Conservation (phyloP, 1,140 invertebrate species). For the Magallana angulata region DNA sequence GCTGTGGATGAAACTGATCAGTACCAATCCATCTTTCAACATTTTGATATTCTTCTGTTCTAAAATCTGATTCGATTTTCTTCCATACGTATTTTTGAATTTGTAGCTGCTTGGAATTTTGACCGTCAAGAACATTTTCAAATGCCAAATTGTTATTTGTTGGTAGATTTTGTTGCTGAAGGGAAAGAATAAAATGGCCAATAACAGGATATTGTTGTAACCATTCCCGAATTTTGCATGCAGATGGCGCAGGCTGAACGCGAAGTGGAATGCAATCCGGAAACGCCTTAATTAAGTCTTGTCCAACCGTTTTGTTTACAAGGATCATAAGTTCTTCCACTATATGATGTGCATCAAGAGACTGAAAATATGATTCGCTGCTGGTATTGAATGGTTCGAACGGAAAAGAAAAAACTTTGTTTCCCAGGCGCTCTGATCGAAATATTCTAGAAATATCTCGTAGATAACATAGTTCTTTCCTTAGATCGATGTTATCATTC, state of each 20-base stretch:
- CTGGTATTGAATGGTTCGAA: constrained; percentile 55
- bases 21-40: constrained; percentile 33
- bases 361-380: constrained; percentile 50
- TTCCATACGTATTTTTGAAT: constrained; percentile 48
- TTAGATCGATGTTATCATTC: neutral
- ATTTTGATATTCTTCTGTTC: neutral
- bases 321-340: constrained; percentile 73
- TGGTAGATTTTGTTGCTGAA: constrained; percentile 54
- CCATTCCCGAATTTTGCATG: constrained; percentile 55
- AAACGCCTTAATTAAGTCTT: constrained; percentile 29
- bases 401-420: constrained; percentile 54
- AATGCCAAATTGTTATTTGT: neutral
- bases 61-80: neutral
- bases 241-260: constrained; percentile 57
- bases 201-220: constrained; percentile 42
- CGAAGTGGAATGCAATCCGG: constrained; percentile 50
- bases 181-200: constrained; percentile 52
- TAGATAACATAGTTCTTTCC: constrained; percentile 48
- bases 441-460: constrained; percentile 57
- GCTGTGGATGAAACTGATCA: constrained; percentile 58
- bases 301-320: constrained; percentile 61
- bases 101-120: constrained; percentile 16
- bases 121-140: constrained; percentile 20
- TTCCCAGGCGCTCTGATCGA: constrained; percentile 56
- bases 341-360: constrained; percentile 65